phyloP scores from a whole-genome alignment of 2,113 vertebrate species.

The Crotalus helleri region DNA sequence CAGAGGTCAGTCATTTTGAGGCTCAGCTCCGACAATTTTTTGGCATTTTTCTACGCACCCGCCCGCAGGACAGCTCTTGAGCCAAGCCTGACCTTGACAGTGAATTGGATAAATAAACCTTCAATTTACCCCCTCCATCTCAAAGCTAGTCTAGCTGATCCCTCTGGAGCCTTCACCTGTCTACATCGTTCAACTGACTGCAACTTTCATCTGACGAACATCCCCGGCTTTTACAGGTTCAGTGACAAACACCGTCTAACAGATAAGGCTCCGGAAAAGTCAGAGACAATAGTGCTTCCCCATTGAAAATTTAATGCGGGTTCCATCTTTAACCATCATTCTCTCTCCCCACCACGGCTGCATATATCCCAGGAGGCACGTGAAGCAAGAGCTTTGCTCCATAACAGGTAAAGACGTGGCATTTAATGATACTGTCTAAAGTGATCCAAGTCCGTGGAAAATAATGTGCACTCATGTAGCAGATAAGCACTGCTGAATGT shows the following conservation, averaged over 20 bases:
- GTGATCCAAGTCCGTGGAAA: conserved; percentile 89
- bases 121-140: conserved; percentile 96
- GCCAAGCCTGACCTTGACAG: conserved; percentile 98
- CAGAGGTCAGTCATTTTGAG: conserved; percentile 99
- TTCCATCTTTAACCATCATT: conserved; percentile 88
- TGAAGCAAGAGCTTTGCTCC: conserved; percentile 87
- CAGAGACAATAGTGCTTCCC: conserved; percentile 92
- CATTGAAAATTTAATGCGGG: conserved; percentile 95
- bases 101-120: conserved; percentile 99
- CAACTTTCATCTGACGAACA: conserved; percentile 81
- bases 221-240: conserved; percentile 79
- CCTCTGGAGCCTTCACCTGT: conserved; percentile 99
- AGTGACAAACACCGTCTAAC: conserved; percentile 96
- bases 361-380: conserved; percentile 80
- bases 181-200: conserved; percentile 90
- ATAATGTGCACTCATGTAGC: conserved; percentile 88
- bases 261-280: conserved; percentile 90
- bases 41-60: conserved; percentile 99
- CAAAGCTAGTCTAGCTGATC: conserved; percentile 76
- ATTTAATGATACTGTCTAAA: conserved; percentile 99
- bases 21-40: conserved; percentile 84
- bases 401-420: conserved; percentile 99
- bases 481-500: conserved; percentile 90
- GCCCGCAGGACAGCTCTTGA: conserved; percentile 94
- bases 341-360: conserved; percentile 70